These are phyloP conservation scores for Brachionus angularis DNA, from an alignment of 1,140 invertebrate species.

Conservation along the genomic window DNA sequence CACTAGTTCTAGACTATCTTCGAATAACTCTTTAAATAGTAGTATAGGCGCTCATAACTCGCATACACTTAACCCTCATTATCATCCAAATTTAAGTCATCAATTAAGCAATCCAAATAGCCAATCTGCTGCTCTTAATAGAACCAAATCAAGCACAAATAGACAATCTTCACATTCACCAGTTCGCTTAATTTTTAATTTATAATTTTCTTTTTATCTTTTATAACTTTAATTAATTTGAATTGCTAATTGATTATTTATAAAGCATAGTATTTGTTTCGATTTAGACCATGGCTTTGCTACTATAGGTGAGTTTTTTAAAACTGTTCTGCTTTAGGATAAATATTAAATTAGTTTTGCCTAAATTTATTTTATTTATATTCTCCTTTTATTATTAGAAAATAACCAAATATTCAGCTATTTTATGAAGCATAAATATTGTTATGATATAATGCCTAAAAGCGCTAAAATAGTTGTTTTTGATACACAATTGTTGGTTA, in stretches of 20 bases:
- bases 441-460: slow-evolving; percentile 97
- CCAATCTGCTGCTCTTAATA: too few relatives aligned
- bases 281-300: slow-evolving; percentile 37
- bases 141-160: too few relatives aligned
- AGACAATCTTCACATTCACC: slow-evolving; percentile 18
- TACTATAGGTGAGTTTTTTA: slow-evolving; percentile 37
- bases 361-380: too few relatives aligned
- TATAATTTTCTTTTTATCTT: neutral
- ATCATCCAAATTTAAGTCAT: neutral
- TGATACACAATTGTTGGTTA: slow-evolving; percentile 93
- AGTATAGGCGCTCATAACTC: neutral
- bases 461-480: slow-evolving; percentile 98
- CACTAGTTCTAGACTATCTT: neutral
- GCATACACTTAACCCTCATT: too few relatives aligned
- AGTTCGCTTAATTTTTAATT: slow-evolving; percentile 25
- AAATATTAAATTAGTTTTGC: too few relatives aligned
- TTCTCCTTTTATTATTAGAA: too few relatives aligned
- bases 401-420: slow-evolving; percentile 40
- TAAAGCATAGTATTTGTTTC: slow-evolving; percentile 42
- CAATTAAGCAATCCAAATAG: neutral
- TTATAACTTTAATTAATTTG: neutral
- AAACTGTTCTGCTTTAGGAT: too few relatives aligned
- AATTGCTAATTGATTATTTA: too few relatives aligned
- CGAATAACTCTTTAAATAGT: neutral
- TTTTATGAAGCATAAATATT: slow-evolving; percentile 96